A percentile compares a stretch with the other conserved stretches of the same genome.
Conservation (phyloP, 2,113 vertebrate genomes). For the Amblyopsis rosae region DNA sequence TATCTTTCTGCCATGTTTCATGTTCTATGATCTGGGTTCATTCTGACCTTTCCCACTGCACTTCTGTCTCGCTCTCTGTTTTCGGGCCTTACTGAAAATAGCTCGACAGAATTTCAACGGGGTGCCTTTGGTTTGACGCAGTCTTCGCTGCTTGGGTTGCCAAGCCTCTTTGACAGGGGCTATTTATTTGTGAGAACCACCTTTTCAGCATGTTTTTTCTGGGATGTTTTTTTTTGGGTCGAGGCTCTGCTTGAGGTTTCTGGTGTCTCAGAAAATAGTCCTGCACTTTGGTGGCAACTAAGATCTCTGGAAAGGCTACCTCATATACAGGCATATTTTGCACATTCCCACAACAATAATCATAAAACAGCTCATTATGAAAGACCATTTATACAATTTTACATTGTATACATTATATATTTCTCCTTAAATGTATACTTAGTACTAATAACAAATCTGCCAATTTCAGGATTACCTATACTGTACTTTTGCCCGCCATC, state of each 20-base stretch:
- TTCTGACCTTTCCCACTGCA: slow-evolving; percentile 72
- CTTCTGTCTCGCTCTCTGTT: slow-evolving; percentile 47
- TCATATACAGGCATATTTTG: slow-evolving; percentile 2
- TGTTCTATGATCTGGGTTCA: slow-evolving; percentile 71
- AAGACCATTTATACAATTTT: too few relatives aligned
- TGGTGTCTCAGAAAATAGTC: slow-evolving; percentile 38
- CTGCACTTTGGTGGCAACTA: slow-evolving; percentile 21
- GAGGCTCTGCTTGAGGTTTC: slow-evolving; percentile 42
- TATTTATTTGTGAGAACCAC: slow-evolving; percentile 66
- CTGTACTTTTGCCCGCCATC: too few relatives aligned
- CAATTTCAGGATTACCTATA: too few relatives aligned
- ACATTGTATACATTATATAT: too few relatives aligned
- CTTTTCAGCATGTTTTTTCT: slow-evolving; percentile 63
- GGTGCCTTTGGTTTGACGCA: slow-evolving; percentile 71
- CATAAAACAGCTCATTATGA: too few relatives aligned
- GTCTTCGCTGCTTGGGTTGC: slow-evolving; percentile 60
- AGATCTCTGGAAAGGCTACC: slow-evolving; percentile 14
- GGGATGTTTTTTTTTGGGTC: slow-evolving; percentile 20
- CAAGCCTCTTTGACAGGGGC: slow-evolving; percentile 57
- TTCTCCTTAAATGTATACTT: too few relatives aligned
- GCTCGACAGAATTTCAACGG: slow-evolving; percentile 71
- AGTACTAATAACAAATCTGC: too few relatives aligned
- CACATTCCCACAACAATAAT: slow-evolving; percentile 1
- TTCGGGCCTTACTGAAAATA: slow-evolving; percentile 62
- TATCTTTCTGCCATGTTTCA: slow-evolving; percentile 71